Evolutionary conservation across 2,113 vertebrate genomes (phyloP).

Genomic region (Sceloporus undulatus): DNA sequence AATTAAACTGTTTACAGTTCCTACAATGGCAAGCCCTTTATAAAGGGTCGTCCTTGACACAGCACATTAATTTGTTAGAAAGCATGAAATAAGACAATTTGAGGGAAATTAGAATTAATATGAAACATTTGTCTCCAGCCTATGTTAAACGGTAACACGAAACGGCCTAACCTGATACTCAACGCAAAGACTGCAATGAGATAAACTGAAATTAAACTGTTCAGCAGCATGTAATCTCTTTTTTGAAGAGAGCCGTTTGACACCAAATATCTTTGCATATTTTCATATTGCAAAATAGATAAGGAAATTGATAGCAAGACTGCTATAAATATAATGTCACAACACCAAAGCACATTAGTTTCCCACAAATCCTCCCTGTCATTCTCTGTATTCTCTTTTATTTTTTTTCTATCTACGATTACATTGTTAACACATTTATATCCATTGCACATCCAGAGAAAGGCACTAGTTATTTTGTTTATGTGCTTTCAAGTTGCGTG

Average conservation of each 20-base stretch:
- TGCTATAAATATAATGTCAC: constrained; percentile 1
- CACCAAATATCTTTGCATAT: constrained; percentile 18
- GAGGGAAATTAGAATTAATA: constrained; percentile 70
- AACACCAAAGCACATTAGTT: constrained; percentile 12
- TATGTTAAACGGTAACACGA: constrained; percentile 31
- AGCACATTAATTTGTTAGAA: constrained; percentile 59
- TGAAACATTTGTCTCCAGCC: constrained; percentile 67
- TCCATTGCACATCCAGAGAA: not conserved
- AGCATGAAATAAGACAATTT: constrained; percentile 73
- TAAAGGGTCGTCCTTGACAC: constrained; percentile 63
- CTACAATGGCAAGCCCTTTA: constrained; percentile 59
- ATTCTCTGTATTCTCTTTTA: not conserved
- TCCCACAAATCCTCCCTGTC: constrained; percentile 1
- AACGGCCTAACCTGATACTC: constrained; percentile 22
- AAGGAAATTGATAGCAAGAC: not conserved
- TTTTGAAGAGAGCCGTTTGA: constrained; percentile 25
- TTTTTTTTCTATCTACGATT: not conserved
- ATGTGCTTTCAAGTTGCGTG: too few species aligned
- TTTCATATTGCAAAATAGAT: constrained; percentile 24
- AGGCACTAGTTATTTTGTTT: not conserved
- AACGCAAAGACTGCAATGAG: not conserved
- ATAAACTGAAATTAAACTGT: constrained; percentile 41
- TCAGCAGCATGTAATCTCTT: constrained; percentile 11
- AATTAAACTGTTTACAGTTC: constrained; percentile 60
- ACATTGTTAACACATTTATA: not conserved